These are phyloP conservation scores for Metalampra italica DNA, from an alignment of 2,888 invertebrate genomes.

Conservation along the genomic window DNA sequence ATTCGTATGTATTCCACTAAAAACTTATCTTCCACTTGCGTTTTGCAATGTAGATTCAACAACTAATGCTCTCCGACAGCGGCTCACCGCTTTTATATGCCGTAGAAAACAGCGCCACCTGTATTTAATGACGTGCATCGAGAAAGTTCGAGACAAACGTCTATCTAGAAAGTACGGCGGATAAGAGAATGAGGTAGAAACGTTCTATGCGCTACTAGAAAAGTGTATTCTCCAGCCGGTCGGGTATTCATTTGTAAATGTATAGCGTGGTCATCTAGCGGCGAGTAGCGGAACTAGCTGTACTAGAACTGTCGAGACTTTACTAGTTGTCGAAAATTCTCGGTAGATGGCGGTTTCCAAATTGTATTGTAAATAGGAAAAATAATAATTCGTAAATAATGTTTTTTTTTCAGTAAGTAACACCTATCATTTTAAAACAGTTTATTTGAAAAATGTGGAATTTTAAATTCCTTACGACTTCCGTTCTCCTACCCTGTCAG, in stretches of 20 bases:
- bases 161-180: conserved; percentile 15
- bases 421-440: too few species aligned
- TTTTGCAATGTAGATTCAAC: conserved; percentile 5
- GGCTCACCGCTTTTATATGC: conserved; percentile 30
- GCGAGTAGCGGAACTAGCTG: conserved; percentile 27
- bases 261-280: conserved; percentile 36
- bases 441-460: too few species aligned
- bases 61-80: conserved; percentile 11
- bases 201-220: conserved; percentile 13
- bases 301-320: not conserved
- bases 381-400: too few species aligned
- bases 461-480: too few species aligned
- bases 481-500: too few species aligned
- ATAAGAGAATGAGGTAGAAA: not conserved
- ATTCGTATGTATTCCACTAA: not conserved
- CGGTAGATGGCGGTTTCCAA: too few species aligned
- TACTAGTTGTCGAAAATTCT: not conserved
- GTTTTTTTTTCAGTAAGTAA: too few species aligned
- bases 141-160: conserved; percentile 20
- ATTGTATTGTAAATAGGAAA: too few species aligned
- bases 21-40: not conserved
- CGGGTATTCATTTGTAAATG: not conserved
- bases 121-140: conserved; percentile 22
- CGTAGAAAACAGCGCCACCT: conserved; percentile 35
- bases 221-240: not conserved